Conservation (phyloP, 2,113 vertebrate genomes). For the Rhizomys pruinosus region DNA sequence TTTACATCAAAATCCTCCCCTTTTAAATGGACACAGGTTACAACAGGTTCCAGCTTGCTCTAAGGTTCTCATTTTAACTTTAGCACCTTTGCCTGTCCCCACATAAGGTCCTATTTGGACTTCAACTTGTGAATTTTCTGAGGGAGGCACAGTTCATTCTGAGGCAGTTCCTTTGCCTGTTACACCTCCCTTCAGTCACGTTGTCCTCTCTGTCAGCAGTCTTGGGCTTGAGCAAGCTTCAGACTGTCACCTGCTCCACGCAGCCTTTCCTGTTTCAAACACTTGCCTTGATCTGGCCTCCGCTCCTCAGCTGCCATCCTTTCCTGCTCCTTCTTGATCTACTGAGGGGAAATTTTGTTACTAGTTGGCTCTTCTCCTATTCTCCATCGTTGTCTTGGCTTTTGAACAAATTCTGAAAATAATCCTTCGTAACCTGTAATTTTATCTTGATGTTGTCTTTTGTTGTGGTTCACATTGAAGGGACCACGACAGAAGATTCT, state of each 20-base stretch:
- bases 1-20: not conserved
- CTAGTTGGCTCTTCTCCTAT: constrained; percentile 28
- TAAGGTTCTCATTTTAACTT: not conserved
- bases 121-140: not conserved
- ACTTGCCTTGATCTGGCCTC: not conserved
- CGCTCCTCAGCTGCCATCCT: not conserved
- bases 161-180: not conserved
- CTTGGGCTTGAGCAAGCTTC: not conserved
- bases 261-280: not conserved
- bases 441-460: constrained; percentile 69
- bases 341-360: constrained; percentile 3
- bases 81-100: not conserved
- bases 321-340: constrained; percentile 40
- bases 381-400: constrained; percentile 49
- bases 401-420: constrained; percentile 69
- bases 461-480: constrained; percentile 54
- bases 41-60: not conserved
- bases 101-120: not conserved
- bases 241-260: not conserved
- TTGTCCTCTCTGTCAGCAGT: not conserved
- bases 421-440: constrained; percentile 61
- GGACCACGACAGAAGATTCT: constrained; percentile 52
- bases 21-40: not conserved
- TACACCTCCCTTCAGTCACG: not conserved
- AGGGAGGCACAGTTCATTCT: not conserved